phyloP scores from a whole-genome alignment of 30 jellyfish, hydroid and myxozoan species.

The Haliclystus octoradiatus region DNA sequence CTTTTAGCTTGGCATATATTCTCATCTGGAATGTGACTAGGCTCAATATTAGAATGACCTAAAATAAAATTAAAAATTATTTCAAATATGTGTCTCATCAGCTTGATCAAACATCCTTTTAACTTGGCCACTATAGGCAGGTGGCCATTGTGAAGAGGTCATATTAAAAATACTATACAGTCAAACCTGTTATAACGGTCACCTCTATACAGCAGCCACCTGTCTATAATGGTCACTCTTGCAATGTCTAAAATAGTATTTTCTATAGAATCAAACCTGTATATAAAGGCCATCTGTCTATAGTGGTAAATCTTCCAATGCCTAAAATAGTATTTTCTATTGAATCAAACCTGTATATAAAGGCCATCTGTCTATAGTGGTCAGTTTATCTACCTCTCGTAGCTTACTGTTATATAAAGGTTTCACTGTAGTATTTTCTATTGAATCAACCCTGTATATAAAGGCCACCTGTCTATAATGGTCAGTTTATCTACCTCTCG shows the following conservation, averaged over 20 bases:
- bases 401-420: no score
- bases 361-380: no score
- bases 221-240: not conserved
- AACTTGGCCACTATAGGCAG: no score
- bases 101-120: no score
- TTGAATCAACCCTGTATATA: not conserved
- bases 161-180: not conserved
- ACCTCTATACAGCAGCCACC: not conserved
- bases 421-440: not conserved
- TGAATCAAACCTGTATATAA: no score
- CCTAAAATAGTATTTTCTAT: no score
- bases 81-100: no score
- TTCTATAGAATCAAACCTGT: not conserved
- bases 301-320: not conserved
- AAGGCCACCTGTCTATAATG: conserved; percentile 1
- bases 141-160: no score
- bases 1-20: conserved; percentile 17
- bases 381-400: no score
- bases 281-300: not conserved
- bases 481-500: not conserved
- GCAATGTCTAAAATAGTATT: not conserved
- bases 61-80: not conserved
- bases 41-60: conserved; percentile 15
- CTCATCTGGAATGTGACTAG: conserved; percentile 29
- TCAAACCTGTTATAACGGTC: not conserved